These are phyloP conservation scores for Gibbula magus DNA, from an alignment of 2,888 invertebrate genomes.

Conservation along the genomic window DNA sequence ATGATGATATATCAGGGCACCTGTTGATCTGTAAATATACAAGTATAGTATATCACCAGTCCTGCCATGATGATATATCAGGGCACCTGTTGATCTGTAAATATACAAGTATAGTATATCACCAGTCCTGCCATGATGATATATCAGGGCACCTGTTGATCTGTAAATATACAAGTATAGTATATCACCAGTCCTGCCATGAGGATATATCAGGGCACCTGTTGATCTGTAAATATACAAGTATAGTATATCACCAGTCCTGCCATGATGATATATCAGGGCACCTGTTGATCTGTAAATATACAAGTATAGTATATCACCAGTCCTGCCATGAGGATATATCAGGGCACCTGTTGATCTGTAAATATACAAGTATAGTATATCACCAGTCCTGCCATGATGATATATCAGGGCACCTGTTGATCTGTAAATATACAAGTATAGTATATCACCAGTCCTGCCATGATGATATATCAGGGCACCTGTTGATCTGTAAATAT, in stretches of 20 bases:
- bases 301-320: too few relatives aligned
- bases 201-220: slow-evolving; percentile 11
- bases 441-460: too few relatives aligned
- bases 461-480: slow-evolving; percentile 6
- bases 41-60: too few relatives aligned
- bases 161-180: not conserved
- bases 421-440: not conserved
- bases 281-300: slow-evolving; percentile 9
- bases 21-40: not conserved
- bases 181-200: too few relatives aligned
- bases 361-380: too few relatives aligned
- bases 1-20: slow-evolving; percentile 13
- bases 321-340: not conserved
- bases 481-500: slow-evolving; percentile 1
- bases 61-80: not conserved
- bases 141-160: slow-evolving; percentile 16
- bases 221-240: not conserved
- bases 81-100: slow-evolving; percentile 10
- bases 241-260: too few relatives aligned
- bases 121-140: not conserved
- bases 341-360: slow-evolving; percentile 22
- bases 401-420: slow-evolving; percentile 19
- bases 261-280: not conserved
- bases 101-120: too few relatives aligned
- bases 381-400: too few relatives aligned